Base-by-base conservation (phyloP, 2,888 invertebrate species). In the Agonopterix heracliana region DNA sequence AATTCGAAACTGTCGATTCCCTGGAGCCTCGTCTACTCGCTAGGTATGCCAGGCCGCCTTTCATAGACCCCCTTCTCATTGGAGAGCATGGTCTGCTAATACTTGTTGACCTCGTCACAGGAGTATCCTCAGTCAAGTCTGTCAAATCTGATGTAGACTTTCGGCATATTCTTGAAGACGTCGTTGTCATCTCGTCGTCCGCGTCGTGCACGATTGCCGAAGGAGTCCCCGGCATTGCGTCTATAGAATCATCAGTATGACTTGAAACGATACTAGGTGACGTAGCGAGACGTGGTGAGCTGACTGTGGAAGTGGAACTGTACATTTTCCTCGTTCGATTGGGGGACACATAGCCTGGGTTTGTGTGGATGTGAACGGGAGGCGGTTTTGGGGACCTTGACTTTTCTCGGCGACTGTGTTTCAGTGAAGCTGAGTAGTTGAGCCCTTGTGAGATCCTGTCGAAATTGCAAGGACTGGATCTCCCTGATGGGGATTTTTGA, bases 21-120 rank as follows among this genome's bases (percentile, higher is more conserved):
- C 95, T 86, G 0, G 95, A 95, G n/a, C 94, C 94, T n/a, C 96
- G 89, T 46, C 95, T 90, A 50, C 95, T 95, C n/a, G 96, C 96
- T 63, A 96, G 81, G 71, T 95, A 95, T 2, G 96, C 96, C 63
- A 93, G 69, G 0, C 93, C 93, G 0, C 93, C 92, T 64, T 91
- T 91, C 68, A 91, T 90, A 0, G 92, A 92, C 1, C 94, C 93
- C 46, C 93, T 89, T 34, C 94, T 86, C 63, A 93, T 90, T 0
- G 92, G 92, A 0, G 92, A 93, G 71, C 90, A 91, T 10, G 91
- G 91, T 59, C 91, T 85, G 56, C 91, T 91, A 10, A 91, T 72
- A 47, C 90, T 90, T 3, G 92, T 92, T 17, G 91, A 89, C 3
- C 91, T 81, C 0, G 92, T 92, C 49, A 90, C 89, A 12, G 90